These are phyloP conservation scores for Callipepla squamata DNA, from an alignment of 2,113 vertebrate genomes.

Conservation along the genomic window DNA sequence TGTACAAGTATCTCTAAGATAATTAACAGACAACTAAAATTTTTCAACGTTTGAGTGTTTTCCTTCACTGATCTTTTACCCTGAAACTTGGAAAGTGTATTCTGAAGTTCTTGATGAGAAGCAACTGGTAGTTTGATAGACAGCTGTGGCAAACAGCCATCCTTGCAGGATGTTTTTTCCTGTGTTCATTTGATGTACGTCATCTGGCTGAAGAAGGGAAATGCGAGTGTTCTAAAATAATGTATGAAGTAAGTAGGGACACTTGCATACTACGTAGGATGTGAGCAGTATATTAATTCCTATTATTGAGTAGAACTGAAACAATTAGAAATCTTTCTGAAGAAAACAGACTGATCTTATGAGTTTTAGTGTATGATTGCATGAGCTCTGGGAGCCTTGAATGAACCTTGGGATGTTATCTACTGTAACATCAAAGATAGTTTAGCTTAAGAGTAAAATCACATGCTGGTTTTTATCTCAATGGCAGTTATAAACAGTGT, in stretches of 20 bases:
- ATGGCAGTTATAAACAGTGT: neutral
- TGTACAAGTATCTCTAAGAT: neutral
- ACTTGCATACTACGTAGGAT: neutral
- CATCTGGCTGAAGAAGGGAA: neutral
- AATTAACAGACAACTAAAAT: too few species aligned
- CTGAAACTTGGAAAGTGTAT: neutral
- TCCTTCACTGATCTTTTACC: neutral
- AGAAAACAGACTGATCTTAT: neutral
- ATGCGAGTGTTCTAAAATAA: neutral
- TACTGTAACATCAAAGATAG: neutral
- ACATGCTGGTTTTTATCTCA: neutral
- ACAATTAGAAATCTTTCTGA: neutral
- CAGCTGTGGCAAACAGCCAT: neutral
- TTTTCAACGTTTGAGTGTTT: neutral
- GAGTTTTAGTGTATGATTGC: neutral
- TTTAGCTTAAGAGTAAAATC: neutral
- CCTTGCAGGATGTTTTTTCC: neutral
- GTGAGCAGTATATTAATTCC: neutral
- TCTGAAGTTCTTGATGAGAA: neutral
- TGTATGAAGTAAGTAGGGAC: neutral
- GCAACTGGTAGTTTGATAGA: neutral
- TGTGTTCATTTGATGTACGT: neutral
- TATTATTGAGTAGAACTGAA: neutral
- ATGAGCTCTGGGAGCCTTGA: neutral
- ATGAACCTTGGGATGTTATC: neutral